Conservation (phyloP, 2,888 invertebrate species). For the Boloria euphrosyne region DNA sequence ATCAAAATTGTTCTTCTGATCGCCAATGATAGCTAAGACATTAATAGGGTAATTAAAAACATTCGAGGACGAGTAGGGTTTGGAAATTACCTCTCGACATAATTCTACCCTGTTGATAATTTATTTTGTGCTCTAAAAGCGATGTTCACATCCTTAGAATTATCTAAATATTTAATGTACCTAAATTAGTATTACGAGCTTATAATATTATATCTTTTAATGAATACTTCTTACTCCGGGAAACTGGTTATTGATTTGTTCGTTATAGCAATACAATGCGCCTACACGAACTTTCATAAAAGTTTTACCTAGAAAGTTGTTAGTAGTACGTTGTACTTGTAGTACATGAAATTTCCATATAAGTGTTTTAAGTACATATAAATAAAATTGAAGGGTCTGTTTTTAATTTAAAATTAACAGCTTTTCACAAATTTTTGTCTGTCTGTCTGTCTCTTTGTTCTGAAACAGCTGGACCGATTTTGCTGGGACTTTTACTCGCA, state of each 20-base stretch:
- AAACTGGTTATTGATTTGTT: neutral
- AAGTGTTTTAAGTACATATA: no score
- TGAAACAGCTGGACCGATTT: no score
- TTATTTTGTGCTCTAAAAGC: neutral
- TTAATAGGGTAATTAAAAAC: slow-evolving; percentile 25
- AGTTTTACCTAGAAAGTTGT: slow-evolving; percentile 10
- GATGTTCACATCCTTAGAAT: no score
- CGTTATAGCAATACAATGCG: slow-evolving; percentile 10
- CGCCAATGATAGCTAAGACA: slow-evolving; percentile 15
- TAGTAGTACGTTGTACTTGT: neutral
- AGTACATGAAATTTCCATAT: neutral
- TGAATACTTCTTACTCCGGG: neutral
- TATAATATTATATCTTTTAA: neutral
- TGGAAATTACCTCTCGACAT: slow-evolving; percentile 6
- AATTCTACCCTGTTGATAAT: slow-evolving; percentile 12
- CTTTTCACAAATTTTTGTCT: no score
- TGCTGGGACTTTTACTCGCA: no score
- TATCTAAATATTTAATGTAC: no score
- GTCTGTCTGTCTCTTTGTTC: no score
- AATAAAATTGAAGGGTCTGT: no score
- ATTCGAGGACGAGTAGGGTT: slow-evolving; percentile 13
- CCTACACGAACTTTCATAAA: slow-evolving; percentile 13
- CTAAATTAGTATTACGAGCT: no score
- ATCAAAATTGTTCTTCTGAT: slow-evolving; percentile 18
- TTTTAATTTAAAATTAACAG: no score